Evolutionary conservation across 2,888 invertebrate species (phyloP).

Genomic region (Diadegma fenestrale): DNA sequence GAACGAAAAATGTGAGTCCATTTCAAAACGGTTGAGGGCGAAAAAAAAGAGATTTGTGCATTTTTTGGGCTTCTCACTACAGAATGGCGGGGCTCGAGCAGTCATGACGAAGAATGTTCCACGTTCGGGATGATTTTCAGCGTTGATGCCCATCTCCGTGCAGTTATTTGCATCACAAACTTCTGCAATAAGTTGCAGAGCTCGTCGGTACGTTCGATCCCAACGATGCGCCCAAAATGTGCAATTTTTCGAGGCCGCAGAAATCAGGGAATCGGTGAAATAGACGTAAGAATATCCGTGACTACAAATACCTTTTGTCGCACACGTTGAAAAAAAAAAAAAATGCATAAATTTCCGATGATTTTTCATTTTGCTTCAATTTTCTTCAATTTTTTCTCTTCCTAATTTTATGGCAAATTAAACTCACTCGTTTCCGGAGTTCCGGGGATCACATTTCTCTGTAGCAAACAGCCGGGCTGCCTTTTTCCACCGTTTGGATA

Average conservation of each 20-base stretch:
- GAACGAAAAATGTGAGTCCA: not conserved
- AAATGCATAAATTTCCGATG: no score
- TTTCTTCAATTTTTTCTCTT: not conserved
- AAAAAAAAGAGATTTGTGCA: not conserved
- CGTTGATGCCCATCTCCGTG: constrained; percentile 87
- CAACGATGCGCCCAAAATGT: constrained; percentile 86
- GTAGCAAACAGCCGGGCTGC: constrained; percentile 88
- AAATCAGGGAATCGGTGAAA: constrained; percentile 87
- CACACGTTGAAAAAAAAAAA: no score
- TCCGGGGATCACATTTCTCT: constrained; percentile 79
- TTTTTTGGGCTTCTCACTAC: constrained; percentile 84
- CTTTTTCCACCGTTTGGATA: constrained; percentile 89
- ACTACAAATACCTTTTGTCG: constrained; percentile 87
- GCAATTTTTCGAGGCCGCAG: constrained; percentile 84
- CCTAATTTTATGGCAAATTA: not conserved
- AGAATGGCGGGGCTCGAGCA: constrained; percentile 86
- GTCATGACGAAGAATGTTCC: constrained; percentile 87
- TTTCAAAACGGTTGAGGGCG: not conserved
- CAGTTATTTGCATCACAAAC: constrained; percentile 84
- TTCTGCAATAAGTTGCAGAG: constrained; percentile 83
- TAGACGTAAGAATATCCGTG: constrained; percentile 88
- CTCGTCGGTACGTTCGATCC: constrained; percentile 86
- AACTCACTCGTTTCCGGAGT: constrained; percentile 84
- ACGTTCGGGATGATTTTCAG: constrained; percentile 83
- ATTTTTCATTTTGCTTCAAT: not conserved